Conservation (phyloP, 2,888 invertebrate species). For the Scotopteryx bipunctaria region DNA sequence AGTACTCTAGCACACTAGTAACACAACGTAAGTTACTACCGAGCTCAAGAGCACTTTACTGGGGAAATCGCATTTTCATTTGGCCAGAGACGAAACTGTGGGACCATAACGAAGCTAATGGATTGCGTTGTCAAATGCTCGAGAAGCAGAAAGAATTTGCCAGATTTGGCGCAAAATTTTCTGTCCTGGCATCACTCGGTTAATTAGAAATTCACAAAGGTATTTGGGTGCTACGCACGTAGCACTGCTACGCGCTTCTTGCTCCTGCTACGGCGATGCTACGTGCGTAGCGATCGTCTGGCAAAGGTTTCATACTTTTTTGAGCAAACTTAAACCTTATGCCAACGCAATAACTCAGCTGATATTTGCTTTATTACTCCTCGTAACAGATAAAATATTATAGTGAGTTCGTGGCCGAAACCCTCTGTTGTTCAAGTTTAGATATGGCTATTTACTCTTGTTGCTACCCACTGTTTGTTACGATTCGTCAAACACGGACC, state of each 20-base stretch:
- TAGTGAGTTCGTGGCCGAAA: no score
- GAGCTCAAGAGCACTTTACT: background rate
- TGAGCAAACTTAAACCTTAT: no score
- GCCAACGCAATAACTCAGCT: no score
- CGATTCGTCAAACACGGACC: slow-evolving; percentile 31
- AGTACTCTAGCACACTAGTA: no score
- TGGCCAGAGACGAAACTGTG: background rate
- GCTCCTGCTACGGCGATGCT: slow-evolving; percentile 6
- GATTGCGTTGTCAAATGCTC: background rate
- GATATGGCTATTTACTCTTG: no score
- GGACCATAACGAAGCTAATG: background rate
- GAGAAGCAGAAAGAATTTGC: no score
- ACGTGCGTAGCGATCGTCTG: slow-evolving; percentile 5
- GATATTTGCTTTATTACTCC: no score
- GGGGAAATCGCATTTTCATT: background rate
- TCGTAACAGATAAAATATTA: no score
- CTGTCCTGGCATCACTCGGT: no score
- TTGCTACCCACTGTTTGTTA: slow-evolving; percentile 16
- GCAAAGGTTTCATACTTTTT: background rate
- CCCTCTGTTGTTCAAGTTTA: no score
- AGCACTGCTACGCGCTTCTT: slow-evolving; percentile 6
- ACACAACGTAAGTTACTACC: background rate
- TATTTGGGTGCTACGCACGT: slow-evolving; percentile 13
- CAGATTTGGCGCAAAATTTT: no score
- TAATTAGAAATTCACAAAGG: no score